phyloP scores from a whole-genome alignment of 1,140 invertebrate genomes.

The Whitmania pigra region DNA sequence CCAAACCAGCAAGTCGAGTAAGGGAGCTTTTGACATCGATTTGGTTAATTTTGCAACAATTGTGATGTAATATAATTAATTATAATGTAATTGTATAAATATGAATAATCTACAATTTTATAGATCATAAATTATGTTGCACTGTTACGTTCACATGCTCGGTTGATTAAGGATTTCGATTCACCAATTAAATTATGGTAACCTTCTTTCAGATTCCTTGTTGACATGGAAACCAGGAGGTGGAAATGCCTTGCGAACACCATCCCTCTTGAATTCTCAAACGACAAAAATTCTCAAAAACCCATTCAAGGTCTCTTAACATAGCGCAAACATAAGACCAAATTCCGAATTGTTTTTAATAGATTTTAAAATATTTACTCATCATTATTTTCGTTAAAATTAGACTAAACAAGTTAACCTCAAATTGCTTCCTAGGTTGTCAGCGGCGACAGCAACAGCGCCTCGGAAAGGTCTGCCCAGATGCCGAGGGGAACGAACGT shows the following conservation, averaged over 20 bases:
- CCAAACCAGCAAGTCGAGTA: no score
- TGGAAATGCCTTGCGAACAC: background rate
- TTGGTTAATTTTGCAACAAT: no score
- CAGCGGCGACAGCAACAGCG: conserved; percentile 16
- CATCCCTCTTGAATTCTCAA: background rate
- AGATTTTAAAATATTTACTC: background rate
- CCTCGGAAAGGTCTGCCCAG: conserved; percentile 18
- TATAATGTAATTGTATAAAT: no score
- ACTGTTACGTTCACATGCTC: background rate
- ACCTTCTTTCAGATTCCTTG: background rate
- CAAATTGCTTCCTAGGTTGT: background rate
- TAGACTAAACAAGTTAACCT: no score
- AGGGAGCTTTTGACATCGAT: no score
- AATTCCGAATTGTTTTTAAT: background rate
- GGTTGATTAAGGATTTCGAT: background rate
- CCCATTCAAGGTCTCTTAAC: conserved; percentile 10
- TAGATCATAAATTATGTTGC: no score
- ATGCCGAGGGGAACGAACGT: conserved; percentile 33
- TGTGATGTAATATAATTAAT: no score
- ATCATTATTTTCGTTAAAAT: background rate
- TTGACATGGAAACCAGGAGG: background rate
- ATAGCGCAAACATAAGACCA: background rate
- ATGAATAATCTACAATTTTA: no score
- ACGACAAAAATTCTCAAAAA: conserved; percentile 2
- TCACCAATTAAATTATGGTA: background rate